Evolutionary conservation across 2,797 vertebrate species (phyloP).

Genomic region (Acrossocheilus fasciatus): DNA sequence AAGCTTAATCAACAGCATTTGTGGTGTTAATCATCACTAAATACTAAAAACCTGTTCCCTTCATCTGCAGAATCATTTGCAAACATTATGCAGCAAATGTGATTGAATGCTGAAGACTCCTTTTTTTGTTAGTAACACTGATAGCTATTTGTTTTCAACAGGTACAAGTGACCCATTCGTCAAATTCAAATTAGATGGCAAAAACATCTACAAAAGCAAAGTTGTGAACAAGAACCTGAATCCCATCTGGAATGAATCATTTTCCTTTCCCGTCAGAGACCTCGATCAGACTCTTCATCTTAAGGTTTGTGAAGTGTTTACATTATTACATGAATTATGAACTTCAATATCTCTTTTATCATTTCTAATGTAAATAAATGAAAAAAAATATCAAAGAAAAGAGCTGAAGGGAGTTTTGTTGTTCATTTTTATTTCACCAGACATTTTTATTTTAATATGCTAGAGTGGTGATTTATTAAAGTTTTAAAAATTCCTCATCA

Average conservation of each 20-base stretch:
- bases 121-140: background rate
- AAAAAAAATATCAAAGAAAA: background rate
- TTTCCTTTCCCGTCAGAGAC: slow-evolving; percentile 87
- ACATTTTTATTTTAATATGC: background rate
- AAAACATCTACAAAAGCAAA: slow-evolving; percentile 96
- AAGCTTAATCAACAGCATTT: background rate
- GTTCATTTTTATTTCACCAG: background rate
- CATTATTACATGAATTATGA: background rate
- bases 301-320: slow-evolving; percentile 76
- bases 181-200: slow-evolving; percentile 95
- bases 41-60: background rate
- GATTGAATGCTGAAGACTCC: background rate
- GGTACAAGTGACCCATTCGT: slow-evolving; percentile 95
- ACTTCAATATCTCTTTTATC: background rate
- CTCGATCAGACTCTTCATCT: slow-evolving; percentile 85
- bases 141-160: slow-evolving; percentile 65
- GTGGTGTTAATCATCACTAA: background rate
- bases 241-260: slow-evolving; percentile 93
- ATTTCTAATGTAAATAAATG: background rate
- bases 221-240: slow-evolving; percentile 93
- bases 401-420: background rate
- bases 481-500: background rate
- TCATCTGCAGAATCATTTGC: background rate
- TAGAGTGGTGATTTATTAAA: background rate
- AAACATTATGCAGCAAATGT: background rate